A percentile compares a stretch with the other conserved stretches of the same genome.
Conservation (phyloP, 1,140 invertebrate species). For the Cyclina sinensis region DNA sequence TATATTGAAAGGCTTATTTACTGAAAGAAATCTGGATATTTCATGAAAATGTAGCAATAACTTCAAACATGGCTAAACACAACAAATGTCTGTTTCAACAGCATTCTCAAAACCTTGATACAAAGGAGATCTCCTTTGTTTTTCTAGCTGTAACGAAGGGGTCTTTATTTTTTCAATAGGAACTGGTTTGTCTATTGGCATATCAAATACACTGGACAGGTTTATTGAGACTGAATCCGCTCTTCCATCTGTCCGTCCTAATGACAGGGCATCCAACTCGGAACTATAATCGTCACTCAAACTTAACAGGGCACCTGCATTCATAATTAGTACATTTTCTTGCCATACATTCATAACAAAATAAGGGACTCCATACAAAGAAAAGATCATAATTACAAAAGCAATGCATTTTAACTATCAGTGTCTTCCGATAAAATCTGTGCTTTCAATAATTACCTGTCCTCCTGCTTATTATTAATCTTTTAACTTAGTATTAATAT, state of each 20-base stretch:
- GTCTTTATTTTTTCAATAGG: not conserved
- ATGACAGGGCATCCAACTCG: not conserved
- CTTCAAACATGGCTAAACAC: too few species aligned
- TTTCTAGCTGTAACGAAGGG: too few species aligned
- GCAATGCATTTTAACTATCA: too few species aligned
- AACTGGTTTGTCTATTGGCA: not conserved
- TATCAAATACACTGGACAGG: constrained; percentile 32
- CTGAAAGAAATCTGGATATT: not conserved
- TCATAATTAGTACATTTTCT: not conserved
- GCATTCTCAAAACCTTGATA: constrained; percentile 2
- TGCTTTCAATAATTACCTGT: too few species aligned
- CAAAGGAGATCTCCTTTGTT: not conserved
- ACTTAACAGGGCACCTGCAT: constrained; percentile 25
- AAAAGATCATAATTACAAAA: too few species aligned
- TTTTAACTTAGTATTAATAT: too few species aligned
- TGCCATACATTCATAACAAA: too few species aligned
- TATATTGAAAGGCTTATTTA: too few species aligned
- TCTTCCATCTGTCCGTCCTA: not conserved
- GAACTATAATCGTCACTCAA: constrained; percentile 10
- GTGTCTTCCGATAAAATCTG: too few species aligned
- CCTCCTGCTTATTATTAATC: too few species aligned
- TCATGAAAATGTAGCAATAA: too few species aligned
- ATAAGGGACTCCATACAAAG: too few species aligned
- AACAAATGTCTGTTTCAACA: not conserved
- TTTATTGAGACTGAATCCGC: constrained; percentile 10